These are phyloP conservation scores for Mugil cephalus DNA, from an alignment of 2,113 vertebrate genomes.

Conservation along the genomic window DNA sequence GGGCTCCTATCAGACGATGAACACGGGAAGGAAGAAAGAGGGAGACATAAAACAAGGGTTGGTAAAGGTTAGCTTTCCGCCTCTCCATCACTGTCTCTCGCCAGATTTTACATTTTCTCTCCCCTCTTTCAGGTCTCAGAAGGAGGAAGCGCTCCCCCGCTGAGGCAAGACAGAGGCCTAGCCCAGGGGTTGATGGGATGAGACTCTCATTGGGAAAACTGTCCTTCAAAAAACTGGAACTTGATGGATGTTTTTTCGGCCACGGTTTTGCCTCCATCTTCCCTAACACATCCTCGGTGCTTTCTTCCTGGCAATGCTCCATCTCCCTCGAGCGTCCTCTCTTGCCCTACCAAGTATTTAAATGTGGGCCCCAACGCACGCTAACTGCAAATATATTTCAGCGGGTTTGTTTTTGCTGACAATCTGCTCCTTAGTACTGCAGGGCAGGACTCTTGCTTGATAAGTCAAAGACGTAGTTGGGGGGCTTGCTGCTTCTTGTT, in stretches of 20 bases:
- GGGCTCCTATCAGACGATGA: slow-evolving; percentile 41
- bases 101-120: slow-evolving; percentile 27
- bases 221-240: slow-evolving; percentile 78
- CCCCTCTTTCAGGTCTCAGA: slow-evolving; percentile 58
- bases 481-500: slow-evolving; percentile 42
- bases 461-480: slow-evolving; percentile 52
- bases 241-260: slow-evolving; percentile 52
- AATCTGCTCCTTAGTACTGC: slow-evolving; percentile 43
- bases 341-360: slow-evolving; percentile 23
- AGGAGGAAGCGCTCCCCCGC: slow-evolving; percentile 52
- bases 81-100: slow-evolving; percentile 67
- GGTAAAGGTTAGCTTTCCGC: slow-evolving; percentile 70
- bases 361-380: slow-evolving; percentile 8
- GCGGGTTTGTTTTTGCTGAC: slow-evolving; percentile 64
- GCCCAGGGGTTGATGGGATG: slow-evolving; percentile 65
- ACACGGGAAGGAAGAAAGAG: slow-evolving; percentile 13
- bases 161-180: slow-evolving; percentile 50
- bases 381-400: slow-evolving; percentile 13
- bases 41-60: slow-evolving; percentile 54
- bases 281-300: slow-evolving; percentile 41
- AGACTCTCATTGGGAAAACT: slow-evolving; percentile 73
- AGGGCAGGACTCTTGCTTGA: slow-evolving; percentile 42
- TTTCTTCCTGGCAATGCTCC: slow-evolving; percentile 30
- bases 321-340: slow-evolving; percentile 45
- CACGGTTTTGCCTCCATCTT: slow-evolving; percentile 40